Conservation (phyloP, 2,888 invertebrate species). For the Eledona agricola region DNA sequence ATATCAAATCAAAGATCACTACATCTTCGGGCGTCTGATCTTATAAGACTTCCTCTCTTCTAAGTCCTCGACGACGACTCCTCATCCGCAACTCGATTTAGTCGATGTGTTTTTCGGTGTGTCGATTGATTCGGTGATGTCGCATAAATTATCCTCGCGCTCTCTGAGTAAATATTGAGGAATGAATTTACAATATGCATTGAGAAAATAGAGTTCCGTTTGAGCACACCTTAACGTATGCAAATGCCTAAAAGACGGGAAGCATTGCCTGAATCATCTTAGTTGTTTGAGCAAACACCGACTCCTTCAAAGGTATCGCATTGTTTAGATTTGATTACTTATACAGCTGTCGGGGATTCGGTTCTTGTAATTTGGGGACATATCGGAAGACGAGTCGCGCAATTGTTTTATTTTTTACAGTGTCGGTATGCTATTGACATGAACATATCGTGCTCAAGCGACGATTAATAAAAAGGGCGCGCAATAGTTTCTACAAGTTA, state of each 20-base stretch:
- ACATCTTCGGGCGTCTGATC: constrained; percentile 42
- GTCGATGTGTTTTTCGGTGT: constrained; percentile 7
- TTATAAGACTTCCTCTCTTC: constrained; percentile 46
- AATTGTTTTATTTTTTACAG: too few relatives aligned
- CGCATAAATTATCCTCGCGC: constrained; percentile 38
- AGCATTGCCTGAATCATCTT: constrained; percentile 44
- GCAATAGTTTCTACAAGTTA: too few relatives aligned
- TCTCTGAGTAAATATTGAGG: constrained; percentile 46
- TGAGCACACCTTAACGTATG: constrained; percentile 50
- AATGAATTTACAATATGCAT: constrained; percentile 46
- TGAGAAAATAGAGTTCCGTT: constrained; percentile 47
- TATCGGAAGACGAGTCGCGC: too few relatives aligned
- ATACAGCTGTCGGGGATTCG: too few relatives aligned
- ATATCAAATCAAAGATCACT: constrained; percentile 58
- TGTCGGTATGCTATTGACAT: too few relatives aligned
- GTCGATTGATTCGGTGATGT: constrained; percentile 4
- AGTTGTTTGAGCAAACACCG: constrained; percentile 48
- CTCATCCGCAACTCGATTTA: constrained; percentile 14
- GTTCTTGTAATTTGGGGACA: too few relatives aligned
- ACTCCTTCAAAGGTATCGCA: constrained; percentile 45
- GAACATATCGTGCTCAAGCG: too few relatives aligned
- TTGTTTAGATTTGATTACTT: constrained; percentile 49
- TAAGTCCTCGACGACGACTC: constrained; percentile 5
- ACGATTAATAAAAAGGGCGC: too few relatives aligned
- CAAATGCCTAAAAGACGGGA: constrained; percentile 46